These are phyloP conservation scores for Menidia beryllina DNA, from an alignment of 2,113 vertebrate species.

Conservation along the genomic window DNA sequence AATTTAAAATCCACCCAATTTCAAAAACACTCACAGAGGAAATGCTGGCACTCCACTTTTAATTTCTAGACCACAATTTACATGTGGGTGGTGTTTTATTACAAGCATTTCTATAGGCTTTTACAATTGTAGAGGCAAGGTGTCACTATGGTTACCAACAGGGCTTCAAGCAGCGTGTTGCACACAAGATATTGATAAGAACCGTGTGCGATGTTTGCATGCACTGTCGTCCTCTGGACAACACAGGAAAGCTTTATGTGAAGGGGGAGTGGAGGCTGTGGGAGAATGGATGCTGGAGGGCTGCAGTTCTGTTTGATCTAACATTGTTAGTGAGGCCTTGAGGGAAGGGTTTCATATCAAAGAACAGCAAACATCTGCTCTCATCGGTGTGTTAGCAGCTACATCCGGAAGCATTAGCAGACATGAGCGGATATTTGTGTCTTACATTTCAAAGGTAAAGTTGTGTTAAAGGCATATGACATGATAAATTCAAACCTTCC, in stretches of 20 bases:
- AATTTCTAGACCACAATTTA: conserved; percentile 76
- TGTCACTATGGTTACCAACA: conserved; percentile 81
- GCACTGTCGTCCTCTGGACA: conserved; percentile 30
- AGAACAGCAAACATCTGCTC: conserved; percentile 41
- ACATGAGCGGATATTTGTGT: conserved; percentile 20
- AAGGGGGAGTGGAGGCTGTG: conserved; percentile 26
- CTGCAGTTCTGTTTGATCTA: conserved; percentile 54
- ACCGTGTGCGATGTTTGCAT: conserved; percentile 56
- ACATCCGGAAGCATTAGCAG: conserved; percentile 11
- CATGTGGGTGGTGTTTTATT: conserved; percentile 79
- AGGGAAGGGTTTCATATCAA: conserved; percentile 39
- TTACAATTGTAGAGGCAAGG: conserved; percentile 66
- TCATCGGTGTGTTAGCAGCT: conserved; percentile 36
- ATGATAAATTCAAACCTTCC: conserved; percentile 8
- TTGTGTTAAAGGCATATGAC: conserved; percentile 8
- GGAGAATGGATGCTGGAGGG: conserved; percentile 29
- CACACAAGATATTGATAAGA: conserved; percentile 72
- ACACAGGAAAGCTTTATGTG: conserved; percentile 34
- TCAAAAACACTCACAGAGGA: conserved; percentile 62
- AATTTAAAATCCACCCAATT: too few species aligned
- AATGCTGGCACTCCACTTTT: conserved; percentile 70
- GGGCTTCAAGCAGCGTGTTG: conserved; percentile 65
- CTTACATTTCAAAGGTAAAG: conserved; percentile 19
- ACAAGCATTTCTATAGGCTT: conserved; percentile 76
- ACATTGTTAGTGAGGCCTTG: conserved; percentile 19